Evolutionary conservation across 2,113 vertebrate genomes (phyloP).

Genomic region (Anarhynchus alexandrinus): DNA sequence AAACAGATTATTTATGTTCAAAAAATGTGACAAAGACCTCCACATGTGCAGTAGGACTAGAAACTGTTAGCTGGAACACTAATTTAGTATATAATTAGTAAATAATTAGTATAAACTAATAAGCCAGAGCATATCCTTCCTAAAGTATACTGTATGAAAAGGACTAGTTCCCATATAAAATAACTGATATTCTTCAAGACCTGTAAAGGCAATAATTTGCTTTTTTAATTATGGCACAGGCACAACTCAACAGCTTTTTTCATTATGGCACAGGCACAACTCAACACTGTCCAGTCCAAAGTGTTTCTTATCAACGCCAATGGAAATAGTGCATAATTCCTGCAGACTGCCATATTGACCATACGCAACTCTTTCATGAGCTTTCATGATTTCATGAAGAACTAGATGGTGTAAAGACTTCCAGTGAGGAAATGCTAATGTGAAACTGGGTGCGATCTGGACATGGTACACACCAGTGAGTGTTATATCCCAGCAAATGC

Average conservation of each 20-base stretch:
- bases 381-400: background rate
- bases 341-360: background rate
- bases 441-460: background rate
- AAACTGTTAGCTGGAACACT: background rate
- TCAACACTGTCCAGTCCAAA: background rate
- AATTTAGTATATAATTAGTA: too few species aligned
- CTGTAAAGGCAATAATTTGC: background rate
- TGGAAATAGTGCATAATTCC: background rate
- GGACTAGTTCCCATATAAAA: background rate
- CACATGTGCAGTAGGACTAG: background rate
- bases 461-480: background rate
- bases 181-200: background rate
- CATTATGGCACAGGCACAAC: background rate
- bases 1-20: background rate
- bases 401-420: background rate
- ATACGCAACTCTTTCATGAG: background rate
- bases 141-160: background rate
- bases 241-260: background rate
- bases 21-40: background rate
- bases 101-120: too few species aligned
- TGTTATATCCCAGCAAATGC: background rate
- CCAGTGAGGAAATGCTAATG: background rate
- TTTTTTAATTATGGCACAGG: background rate
- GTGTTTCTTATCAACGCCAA: background rate
- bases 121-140: background rate